Base-by-base conservation (phyloP, 2,888 invertebrate genomes). In the Sepioteuthis lessoniana region DNA sequence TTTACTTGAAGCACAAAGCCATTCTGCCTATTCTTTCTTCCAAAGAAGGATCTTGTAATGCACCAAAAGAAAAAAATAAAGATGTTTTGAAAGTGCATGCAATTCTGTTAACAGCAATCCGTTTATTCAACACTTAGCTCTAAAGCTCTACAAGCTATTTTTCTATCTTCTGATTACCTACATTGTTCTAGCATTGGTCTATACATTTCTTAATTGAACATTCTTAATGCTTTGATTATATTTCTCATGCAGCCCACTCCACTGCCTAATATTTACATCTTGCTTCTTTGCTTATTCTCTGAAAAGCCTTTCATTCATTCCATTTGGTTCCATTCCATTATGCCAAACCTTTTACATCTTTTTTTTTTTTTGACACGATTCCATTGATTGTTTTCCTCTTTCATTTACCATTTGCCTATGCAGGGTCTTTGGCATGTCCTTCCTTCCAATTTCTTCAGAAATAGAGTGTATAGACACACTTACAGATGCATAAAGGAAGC, bases 101-200 rank as follows among this genome's bases (percentile, higher is more conserved):
- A 76, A 76, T 76, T 76, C 76, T 16, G 76, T 76, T 76, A 76
- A 76, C 76, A 76, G 76, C 76, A 76, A 76, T 76, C 76, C 76
- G 76, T 76, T 76, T 76, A 76, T 76, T 76, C 76, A 76, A 76
- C 76, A 76, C 76, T 76, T 76, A 76, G n/a, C 76, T 76, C 76
- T n/a, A 76, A 76, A 76, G 76, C 76, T 76, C 76, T 76, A 76
- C 76, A 76, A 76, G 76, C 76, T 76, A 76, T n/a, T n/a, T 76
- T 76, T 76, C 76, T 35, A 76, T 76, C n/a, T 16, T n/a, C n/a
- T 76, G n/a, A 76, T 76, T 76, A 76, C 76, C 76, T 76, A 76
- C 76, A n/a, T 76, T 76, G 76, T 76, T 76, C n/a, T 76, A 76
- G 76, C 76, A n/a, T 35, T n/a, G 76, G n/a, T 76, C 76, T n/a